Conservation (phyloP, 2,113 vertebrate species). For the Caloenas nicobarica region DNA sequence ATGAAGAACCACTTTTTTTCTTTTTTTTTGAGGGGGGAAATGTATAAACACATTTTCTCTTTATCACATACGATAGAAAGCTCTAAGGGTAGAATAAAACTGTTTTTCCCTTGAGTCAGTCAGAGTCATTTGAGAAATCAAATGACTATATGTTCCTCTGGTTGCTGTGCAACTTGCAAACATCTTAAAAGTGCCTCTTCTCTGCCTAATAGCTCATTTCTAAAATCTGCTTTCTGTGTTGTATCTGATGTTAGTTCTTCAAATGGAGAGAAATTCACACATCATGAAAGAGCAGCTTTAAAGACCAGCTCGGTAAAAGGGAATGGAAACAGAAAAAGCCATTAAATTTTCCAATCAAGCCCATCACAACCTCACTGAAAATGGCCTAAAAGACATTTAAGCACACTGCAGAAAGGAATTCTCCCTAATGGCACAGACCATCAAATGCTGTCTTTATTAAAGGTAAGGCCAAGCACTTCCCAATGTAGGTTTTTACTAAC, state of each 20-base stretch:
- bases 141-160: constrained; percentile 44
- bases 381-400: constrained; percentile 2
- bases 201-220: constrained; percentile 58
- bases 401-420: background rate
- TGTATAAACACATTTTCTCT: constrained; percentile 52
- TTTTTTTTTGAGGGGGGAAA: background rate
- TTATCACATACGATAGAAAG: constrained; percentile 42
- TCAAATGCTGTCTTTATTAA: background rate
- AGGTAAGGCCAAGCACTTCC: background rate
- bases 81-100: constrained; percentile 50
- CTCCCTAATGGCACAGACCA: background rate
- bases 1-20: background rate
- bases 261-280: constrained; percentile 58
- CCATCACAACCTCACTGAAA: background rate
- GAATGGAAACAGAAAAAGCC: constrained; percentile 20
- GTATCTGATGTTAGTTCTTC: constrained; percentile 51
- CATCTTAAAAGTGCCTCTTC: constrained; percentile 31
- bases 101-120: constrained; percentile 51
- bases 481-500: background rate
- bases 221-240: constrained; percentile 38
- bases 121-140: constrained; percentile 63
- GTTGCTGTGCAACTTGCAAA: constrained; percentile 61
- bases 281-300: constrained; percentile 48
- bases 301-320: constrained; percentile 27
- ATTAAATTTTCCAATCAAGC: constrained; percentile 33